These are phyloP conservation scores for Danaus melanippus DNA, from an alignment of 1,140 invertebrate species.

Conservation along the genomic window DNA sequence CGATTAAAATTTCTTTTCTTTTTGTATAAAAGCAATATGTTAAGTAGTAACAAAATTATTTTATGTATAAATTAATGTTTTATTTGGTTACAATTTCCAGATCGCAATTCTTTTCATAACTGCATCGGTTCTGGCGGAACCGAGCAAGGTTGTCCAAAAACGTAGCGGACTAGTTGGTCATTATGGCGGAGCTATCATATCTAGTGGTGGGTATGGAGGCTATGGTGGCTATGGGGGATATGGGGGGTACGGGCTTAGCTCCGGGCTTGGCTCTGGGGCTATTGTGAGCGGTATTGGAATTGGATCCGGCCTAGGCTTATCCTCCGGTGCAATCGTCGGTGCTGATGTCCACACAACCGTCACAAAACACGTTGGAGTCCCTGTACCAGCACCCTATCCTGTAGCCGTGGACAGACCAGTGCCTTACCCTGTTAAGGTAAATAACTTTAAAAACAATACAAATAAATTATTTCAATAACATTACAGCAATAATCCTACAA, in stretches of 20 bases:
- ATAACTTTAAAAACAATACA: slow-evolving; percentile 7
- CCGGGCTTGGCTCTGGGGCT: slow-evolving; percentile 17
- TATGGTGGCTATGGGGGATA: slow-evolving; percentile 12
- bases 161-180: slow-evolving; percentile 60
- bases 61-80: too few relatives aligned
- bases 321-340: slow-evolving; percentile 41
- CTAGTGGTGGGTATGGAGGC: slow-evolving; percentile 16
- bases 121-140: slow-evolving; percentile 53
- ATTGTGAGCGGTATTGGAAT: slow-evolving; percentile 15
- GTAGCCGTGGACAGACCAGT: slow-evolving; percentile 61
- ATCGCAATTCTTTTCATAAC: slow-evolving; percentile 43
- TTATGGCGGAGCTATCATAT: slow-evolving; percentile 32
- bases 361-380: slow-evolving; percentile 64
- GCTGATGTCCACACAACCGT: slow-evolving; percentile 66
- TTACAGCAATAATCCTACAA: too few relatives aligned
- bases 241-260: slow-evolving; percentile 14
- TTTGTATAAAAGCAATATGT: too few relatives aligned
- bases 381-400: slow-evolving; percentile 61
- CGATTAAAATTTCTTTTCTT: too few relatives aligned
- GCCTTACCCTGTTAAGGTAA: slow-evolving; percentile 55
- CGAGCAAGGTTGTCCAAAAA: slow-evolving; percentile 59
- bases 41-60: too few relatives aligned
- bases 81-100: slow-evolving; percentile 29
- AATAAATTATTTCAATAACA: too few relatives aligned
- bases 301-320: slow-evolving; percentile 6